Percentiles rank a stretch among this genome's conserved stretches.
Conservation (phyloP, 2,888 invertebrate genomes). For the Yponomeuta malinellus region DNA sequence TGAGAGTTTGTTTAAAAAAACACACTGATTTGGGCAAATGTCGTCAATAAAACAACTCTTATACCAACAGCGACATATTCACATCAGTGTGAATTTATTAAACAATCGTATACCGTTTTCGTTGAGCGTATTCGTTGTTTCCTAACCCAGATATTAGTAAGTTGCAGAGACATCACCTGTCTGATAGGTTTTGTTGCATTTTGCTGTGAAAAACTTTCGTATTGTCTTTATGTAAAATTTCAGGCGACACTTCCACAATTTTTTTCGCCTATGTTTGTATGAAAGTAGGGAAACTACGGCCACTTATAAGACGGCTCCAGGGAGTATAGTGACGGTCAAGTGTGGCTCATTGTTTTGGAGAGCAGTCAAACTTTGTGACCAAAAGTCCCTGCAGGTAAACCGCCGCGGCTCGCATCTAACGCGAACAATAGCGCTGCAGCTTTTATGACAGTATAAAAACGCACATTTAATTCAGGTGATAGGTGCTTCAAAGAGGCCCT, state of each 20-base stretch:
- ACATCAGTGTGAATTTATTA: constrained; percentile 20
- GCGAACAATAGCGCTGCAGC: too few species aligned
- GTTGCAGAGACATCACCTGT: background rate
- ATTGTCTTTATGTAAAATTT: background rate
- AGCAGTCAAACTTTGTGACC: too few species aligned
- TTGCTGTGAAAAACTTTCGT: background rate
- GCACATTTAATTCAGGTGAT: too few species aligned
- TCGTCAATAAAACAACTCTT: background rate
- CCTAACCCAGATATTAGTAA: constrained; percentile 10
- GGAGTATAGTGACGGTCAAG: too few species aligned
- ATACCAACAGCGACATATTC: background rate
- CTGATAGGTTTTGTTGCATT: background rate
- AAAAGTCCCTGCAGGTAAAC: too few species aligned
- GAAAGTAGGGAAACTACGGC: too few species aligned
- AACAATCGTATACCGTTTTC: constrained; percentile 35
- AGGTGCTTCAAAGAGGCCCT: too few species aligned
- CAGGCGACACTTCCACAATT: background rate
- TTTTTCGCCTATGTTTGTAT: too few species aligned
- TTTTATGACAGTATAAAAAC: too few species aligned
- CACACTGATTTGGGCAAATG: constrained; percentile 16
- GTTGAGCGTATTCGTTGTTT: constrained; percentile 40
- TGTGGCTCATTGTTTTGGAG: too few species aligned
- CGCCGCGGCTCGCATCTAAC: too few species aligned
- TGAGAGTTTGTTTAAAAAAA: constrained; percentile 15
- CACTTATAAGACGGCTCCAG: too few species aligned